Conservation (phyloP, 2,113 vertebrate species). For the Toxotes jaculatrix region DNA sequence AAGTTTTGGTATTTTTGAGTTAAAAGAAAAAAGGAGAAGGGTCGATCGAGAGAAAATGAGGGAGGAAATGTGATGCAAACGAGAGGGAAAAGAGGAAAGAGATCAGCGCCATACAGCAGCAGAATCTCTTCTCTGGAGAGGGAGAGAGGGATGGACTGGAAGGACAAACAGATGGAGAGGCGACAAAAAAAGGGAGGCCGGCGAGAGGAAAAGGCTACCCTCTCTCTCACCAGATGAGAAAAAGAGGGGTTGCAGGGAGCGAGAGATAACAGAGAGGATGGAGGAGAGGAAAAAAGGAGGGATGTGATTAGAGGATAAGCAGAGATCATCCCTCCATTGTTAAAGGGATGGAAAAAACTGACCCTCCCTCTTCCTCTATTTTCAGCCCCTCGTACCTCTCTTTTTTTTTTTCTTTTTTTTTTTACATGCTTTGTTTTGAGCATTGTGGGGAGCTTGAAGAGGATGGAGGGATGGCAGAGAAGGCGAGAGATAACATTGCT, state of each 20-base stretch:
- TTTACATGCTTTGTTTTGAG: constrained; percentile 67
- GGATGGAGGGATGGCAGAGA: constrained; percentile 69
- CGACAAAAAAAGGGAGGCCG: constrained; percentile 57
- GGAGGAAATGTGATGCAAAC: constrained; percentile 15
- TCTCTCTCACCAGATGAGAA: constrained; percentile 62
- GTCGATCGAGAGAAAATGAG: background rate
- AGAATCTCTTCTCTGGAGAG: constrained; percentile 72
- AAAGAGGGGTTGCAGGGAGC: constrained; percentile 45
- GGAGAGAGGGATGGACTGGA: constrained; percentile 60
- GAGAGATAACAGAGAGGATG: constrained; percentile 60
- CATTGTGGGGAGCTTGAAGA: constrained; percentile 69
- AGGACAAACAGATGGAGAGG: constrained; percentile 73
- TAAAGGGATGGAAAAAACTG: constrained; percentile 68
- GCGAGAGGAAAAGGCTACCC: constrained; percentile 52
- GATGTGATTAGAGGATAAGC: constrained; percentile 79
- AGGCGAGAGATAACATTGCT: constrained; percentile 70
- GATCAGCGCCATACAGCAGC: constrained; percentile 48
- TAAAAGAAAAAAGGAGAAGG: background rate
- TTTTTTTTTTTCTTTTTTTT: constrained; percentile 15
- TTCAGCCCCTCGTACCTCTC: constrained; percentile 49
- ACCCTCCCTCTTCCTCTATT: constrained; percentile 75
- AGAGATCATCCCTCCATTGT: constrained; percentile 81
- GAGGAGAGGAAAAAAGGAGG: constrained; percentile 68
- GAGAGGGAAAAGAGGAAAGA: constrained; percentile 29
- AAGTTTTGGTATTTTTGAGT: background rate